Base-by-base conservation (phyloP, 1,140 invertebrate species). In the Calephelis nemesis region DNA sequence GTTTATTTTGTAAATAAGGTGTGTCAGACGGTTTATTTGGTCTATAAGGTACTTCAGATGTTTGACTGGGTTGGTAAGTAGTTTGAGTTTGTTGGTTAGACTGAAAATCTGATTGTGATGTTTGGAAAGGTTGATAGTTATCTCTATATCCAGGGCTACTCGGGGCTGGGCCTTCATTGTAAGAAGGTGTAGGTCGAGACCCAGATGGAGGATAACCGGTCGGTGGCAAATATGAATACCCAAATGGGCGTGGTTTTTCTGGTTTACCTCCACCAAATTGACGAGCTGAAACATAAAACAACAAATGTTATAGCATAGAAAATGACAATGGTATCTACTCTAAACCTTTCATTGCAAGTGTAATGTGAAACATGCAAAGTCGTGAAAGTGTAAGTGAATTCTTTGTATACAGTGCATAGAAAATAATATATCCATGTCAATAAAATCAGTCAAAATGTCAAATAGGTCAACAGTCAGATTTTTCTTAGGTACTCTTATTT, bases 231-330 rank as follows among this genome's bases (percentile, higher is more conserved):
- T 91, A 92, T 12, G 80, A 80, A 7, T 92, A 92, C 76, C 94
- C 93, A 81, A 95, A 95, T 0, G 95, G 95, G 67, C 95, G 92
- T 7, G 95, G 95, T 74, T 92, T 94, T 68, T 95, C 94, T 3
- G 94, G 94, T 67, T 94, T 94, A 15, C 93, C 91, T 73, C 94
- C 93, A 6, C 84, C 85, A 68, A 93, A 94, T 47, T 95, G 94
- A 45, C 94, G 94, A 83, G 93, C 95, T 95, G 88, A 72, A 92
- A 93, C 75, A 66, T 68, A 65, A 48, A 63, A 48, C 11, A 49
- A 7, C 15, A 63, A 19, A 39, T 10, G 30, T 48, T 30, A 48
- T 12, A 63, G 15, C 7, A 11, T 40, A 19, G 7, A 60, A 39
- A 39, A 6, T 5, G 30, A 40, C 12, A 40, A 12, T 1, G 39